Evolutionary conservation across 1,140 invertebrate genomes (phyloP), one percentile per base, ranked within the genome.

Genomic region (Sminthurides bifidus): DNA sequence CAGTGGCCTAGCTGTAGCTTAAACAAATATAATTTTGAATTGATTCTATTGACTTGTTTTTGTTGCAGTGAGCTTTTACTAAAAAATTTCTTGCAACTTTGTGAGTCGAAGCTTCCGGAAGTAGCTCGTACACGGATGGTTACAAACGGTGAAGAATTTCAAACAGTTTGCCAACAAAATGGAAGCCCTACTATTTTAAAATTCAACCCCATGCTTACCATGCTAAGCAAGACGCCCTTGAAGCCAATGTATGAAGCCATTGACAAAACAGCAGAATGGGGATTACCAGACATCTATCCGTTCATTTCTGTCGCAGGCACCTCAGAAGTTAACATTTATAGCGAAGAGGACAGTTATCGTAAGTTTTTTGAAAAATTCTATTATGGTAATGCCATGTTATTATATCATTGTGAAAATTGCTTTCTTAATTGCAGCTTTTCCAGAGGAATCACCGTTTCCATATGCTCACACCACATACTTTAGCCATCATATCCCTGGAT

Each of bases 401-500:
- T 17, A 43, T 35, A 35, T 49, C 3, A 35, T 26, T 37, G 29
- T 49, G 29, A 21, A 48, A 30, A 4, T 23, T 49, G 33, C 23
- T 59, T 53, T 12, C 33, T 31, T 27, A 33, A 23, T 63, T 61
- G 21, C 54, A 69, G 66, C 61, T 52, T 60, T 62, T n/a, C 46
- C 46, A 14, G n/a, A 56, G 17, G 40, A 40, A 24, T 60, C 55
- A 24, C 58, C 45, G 23, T 67, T 60, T 60, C 52, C 59, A 15
- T 73, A 81, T 66, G 76, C 81, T 6, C 87, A 92, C 61, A 90
- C 86, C 40, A 74, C 86, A 24, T 79, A 87, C 67, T 65, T 83
- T 40, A 77, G 81, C 66, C 81, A 77, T 65, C 76, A 86, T 66
- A 75, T 80, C 14, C 73, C 77, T 31, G 79, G 85, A 0, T 78